Percentiles rank a stretch among this genome's conserved stretches.
These are phyloP conservation scores for Desmophyllum pertusum DNA, from an alignment of 92 coral and sea anemone species.

Conservation along the genomic window DNA sequence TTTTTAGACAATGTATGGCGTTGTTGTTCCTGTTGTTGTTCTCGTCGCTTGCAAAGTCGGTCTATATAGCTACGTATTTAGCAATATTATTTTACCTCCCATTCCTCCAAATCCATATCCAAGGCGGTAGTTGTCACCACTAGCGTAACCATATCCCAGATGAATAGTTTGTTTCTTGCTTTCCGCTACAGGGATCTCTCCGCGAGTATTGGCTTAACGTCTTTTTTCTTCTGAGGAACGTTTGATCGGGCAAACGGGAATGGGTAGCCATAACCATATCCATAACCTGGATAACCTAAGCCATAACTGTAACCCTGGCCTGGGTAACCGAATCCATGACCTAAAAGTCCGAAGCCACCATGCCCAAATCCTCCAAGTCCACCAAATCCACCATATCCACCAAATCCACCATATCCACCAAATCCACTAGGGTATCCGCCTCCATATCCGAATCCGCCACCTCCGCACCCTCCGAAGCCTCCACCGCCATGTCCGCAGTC, in stretches of 20 bases:
- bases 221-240: slow-evolving; percentile 71
- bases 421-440: no score
- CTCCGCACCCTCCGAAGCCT: slow-evolving; percentile 57
- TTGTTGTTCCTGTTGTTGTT: no score
- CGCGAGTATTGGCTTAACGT: slow-evolving; percentile 86
- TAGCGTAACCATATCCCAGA: slow-evolving; percentile 98
- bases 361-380: slow-evolving; percentile 46
- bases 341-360: slow-evolving; percentile 45
- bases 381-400: no score
- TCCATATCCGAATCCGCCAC: slow-evolving; percentile 56
- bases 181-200: slow-evolving; percentile 75
- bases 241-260: slow-evolving; percentile 76
- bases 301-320: slow-evolving; percentile 60
- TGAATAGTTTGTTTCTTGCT: slow-evolving; percentile 94
- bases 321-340: slow-evolving; percentile 45
- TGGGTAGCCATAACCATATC: slow-evolving; percentile 76
- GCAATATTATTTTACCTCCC: slow-evolving; percentile 69
- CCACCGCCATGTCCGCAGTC: slow-evolving; percentile 44
- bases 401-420: no score
- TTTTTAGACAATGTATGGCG: not conserved
- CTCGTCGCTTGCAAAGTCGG: not conserved
- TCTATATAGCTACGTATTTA: not conserved
- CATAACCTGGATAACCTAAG: slow-evolving; percentile 57
- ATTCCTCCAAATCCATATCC: slow-evolving; percentile 99
- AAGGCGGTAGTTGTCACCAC: slow-evolving; percentile 97